Evolutionary conservation across 2,888 invertebrate species (phyloP), one percentile per base, ranked within the genome.

Genomic region (Diogma glabrata): DNA sequence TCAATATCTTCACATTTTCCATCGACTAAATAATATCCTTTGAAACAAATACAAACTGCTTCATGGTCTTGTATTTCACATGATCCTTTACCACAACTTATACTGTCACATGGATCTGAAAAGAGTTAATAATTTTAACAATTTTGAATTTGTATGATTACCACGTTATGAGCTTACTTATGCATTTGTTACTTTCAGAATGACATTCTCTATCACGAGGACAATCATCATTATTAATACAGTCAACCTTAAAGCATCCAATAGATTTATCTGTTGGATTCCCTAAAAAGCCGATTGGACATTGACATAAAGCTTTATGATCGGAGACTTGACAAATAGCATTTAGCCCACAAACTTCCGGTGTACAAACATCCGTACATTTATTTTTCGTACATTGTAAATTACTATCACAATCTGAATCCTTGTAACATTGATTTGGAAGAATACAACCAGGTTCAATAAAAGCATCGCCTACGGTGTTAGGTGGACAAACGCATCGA

Each of bases 221-320:
- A 62, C 92, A 92, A 58, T 90, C 89, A 33, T 77, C 75, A 63
- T 86, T 78, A 40, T 78, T 78, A 2, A 86, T 72, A 67, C 92
- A 93, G 70, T 92, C 91, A 3, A 91, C 92, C 69, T 85, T 87
- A 65, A 88, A 90, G 63, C 91, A 92, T 28, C 92, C 92, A 49
- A 88, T 76, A 49, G 76, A 76, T 50, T 74, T 72, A 61, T 88
- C 87, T 51, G 77, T 75, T 4, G 88, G 82, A 71, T 90, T 88
- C 8, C 92, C 92, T 24, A 91, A 73, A 64, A 82, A 83, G 17
- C 90, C 90, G 53, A 82, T 77, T 33, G 87, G 84, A 64, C 92
- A 92, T 28, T 76, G 74, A 62, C 91, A 92, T 19, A 78, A 71
- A 1, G 87, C 78, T 49, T 70, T 75, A 60, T 91, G 90, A 55